Evolutionary conservation across 2,797 vertebrate species (phyloP), one percentile per base, ranked within the genome.

Genomic region (Alca torda): DNA sequence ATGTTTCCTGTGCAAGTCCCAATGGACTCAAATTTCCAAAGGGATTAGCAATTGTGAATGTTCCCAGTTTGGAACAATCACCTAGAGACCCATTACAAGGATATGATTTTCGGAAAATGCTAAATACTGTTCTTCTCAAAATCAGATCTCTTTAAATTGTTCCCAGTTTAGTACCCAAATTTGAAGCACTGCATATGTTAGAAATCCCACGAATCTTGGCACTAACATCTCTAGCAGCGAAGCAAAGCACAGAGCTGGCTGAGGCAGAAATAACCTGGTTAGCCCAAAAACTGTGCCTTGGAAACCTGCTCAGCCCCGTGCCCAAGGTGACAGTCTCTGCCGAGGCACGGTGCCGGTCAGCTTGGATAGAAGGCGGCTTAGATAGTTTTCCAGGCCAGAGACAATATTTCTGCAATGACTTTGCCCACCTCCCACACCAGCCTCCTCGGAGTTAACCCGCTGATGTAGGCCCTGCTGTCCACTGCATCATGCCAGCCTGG

Each of bases 361-460:
- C 45, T 30, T 6, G 43, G 43, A 1, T 5, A 19, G 60, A 41
- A 35, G 41, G 7, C 5, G 4, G 18, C 8, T 54, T 23, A 30
- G 4, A 6, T 4, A 5, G 26, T 56, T 57, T 63, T 74, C 35
- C 39, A 28, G 64, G 26, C 25, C 37, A 13, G 57, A 30, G 41
- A 14, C 10, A 13, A 28, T 35, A 23, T 33, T 90, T 21, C 63
- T 50, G 30, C 31, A 7, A 15, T 14, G 18, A 0, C 23, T 10
- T 17, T 48, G 46, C 46, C 46, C 46, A 48, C 46, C 6, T 3
- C 13, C 8, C 59, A 6, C n/a, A 11, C 6, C 60, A 53, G 54
- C 60, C 67, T 23, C n/a, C 11, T 1, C 0, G 8, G 72, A 30
- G 39, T 30, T n/a, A 20, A 18, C 2, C 23, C 1, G 5, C 57